Evolutionary conservation across 2,888 invertebrate genomes (phyloP), one percentile per base, ranked within the genome.

Genomic region (Crioceris asparagi): DNA sequence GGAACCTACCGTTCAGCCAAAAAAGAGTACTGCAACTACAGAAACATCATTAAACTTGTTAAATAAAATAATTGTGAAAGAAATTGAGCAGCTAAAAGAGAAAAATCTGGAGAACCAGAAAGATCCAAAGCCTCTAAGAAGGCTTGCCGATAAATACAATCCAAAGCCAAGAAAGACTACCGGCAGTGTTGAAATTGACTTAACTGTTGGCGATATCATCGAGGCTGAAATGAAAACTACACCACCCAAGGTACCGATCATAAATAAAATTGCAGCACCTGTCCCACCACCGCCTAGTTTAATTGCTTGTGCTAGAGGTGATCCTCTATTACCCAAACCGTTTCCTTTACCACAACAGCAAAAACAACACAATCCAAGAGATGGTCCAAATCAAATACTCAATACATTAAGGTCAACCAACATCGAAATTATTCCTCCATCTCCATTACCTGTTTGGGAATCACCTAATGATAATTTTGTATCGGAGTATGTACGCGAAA

Each of bases 81-180:
- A 27, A 35, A 35, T 35, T 11, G 35, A 35, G 15, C 30, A 43
- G n/a, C 15, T 18, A 4, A 26, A 29, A 14, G 25, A 3, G 26
- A 31, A 6, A 8, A 16, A 40, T 12, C 17, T 11, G 18, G 35
- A 33, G 35, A 11, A 26, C 17, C 18, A 21, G 3, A 17, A 30
- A 29, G 33, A 23, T 14, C 29, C 35, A 4, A 10, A 23, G 3
- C 29, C 39, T 15, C 56, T 42, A 41, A 55, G 51, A 47, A 50
- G 66, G n/a, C 43, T 67, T 15, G 68, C 67, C 2, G 62, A 65
- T 40, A 69, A 68, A 49, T 68, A 67, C 40, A 62, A 67, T 49
- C 67, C 65, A 2, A 65, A 64, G 52, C 67, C 66, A 1, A 55
- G 61, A 21, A 57, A 52, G 42, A 36, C 48, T 14, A 30, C 43